phyloP scores from a whole-genome alignment of 2,888 invertebrate genomes.

The Brachyptera risi region DNA sequence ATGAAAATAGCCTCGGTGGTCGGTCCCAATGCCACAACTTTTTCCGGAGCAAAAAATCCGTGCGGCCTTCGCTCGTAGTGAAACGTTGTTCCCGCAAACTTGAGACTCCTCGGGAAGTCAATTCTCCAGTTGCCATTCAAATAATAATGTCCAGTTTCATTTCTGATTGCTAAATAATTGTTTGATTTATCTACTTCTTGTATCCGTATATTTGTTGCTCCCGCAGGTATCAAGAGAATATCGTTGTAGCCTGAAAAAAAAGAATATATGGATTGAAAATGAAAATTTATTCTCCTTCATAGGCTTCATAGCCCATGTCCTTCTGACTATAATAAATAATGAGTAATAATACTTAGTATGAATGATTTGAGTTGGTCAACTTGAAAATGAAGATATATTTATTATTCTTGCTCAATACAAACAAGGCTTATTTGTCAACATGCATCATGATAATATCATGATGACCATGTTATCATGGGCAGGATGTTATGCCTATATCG shows the following conservation, averaged over 20 bases:
- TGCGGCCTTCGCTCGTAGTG: constrained; percentile 80
- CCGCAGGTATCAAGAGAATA: constrained; percentile 82
- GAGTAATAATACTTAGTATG: no score
- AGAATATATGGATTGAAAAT: constrained; percentile 21
- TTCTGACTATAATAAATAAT: no score
- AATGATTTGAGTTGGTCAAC: no score
- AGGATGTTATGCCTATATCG: no score
- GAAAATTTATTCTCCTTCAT: not conserved
- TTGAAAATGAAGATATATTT: no score
- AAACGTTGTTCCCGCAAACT: constrained; percentile 81
- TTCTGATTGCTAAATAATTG: constrained; percentile 88
- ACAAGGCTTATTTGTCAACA: no score
- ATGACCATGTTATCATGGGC: no score
- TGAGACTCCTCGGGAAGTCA: constrained; percentile 76
- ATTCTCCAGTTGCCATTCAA: constrained; percentile 94
- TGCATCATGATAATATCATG: no score
- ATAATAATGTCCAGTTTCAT: constrained; percentile 77
- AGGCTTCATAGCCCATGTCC: no score
- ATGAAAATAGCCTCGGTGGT: constrained; percentile 85
- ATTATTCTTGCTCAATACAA: no score
- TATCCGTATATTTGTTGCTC: constrained; percentile 86
- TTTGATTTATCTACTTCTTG: constrained; percentile 75
- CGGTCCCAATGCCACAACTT: constrained; percentile 78
- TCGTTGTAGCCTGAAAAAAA: constrained; percentile 79
- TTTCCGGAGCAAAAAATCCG: constrained; percentile 81